Evolutionary conservation across 2,888 invertebrate genomes (phyloP).

Genomic region (Bellardia pandia): DNA sequence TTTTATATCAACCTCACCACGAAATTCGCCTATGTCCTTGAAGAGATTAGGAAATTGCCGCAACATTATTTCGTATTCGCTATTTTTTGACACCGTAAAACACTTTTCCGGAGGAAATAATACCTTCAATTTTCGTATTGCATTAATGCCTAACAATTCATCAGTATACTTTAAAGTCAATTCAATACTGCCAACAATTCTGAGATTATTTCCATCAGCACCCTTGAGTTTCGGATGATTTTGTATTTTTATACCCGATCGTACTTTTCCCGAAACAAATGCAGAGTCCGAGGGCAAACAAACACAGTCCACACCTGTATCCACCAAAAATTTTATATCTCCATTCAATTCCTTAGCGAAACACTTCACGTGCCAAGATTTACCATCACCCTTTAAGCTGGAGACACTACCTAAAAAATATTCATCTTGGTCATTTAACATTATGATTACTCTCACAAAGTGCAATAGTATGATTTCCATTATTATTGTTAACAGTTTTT

Average conservation of each 20-base stretch:
- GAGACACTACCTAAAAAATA: not conserved
- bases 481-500: not conserved
- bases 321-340: not conserved
- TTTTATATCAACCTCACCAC: constrained; percentile 50
- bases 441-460: not conserved
- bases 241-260: not conserved
- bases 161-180: constrained; percentile 9
- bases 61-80: constrained; percentile 20
- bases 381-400: not conserved
- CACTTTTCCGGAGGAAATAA: constrained; percentile 11
- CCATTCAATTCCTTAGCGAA: not conserved
- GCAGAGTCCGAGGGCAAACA: too few relatives aligned
- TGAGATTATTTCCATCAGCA: not conserved
- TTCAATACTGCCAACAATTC: constrained; percentile 16
- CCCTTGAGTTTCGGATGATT: not conserved
- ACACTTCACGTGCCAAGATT: not conserved
- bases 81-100: not conserved
- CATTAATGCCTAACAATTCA: constrained; percentile 23
- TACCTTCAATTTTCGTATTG: constrained; percentile 10
- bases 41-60: constrained; percentile 45
- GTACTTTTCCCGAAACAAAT: too few relatives aligned
- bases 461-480: not conserved
- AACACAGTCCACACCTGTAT: too few relatives aligned
- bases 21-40: constrained; percentile 49
- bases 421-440: not conserved